These are phyloP conservation scores for Brachionus calyciflorus DNA, from an alignment of 1,140 invertebrate genomes.

Conservation along the genomic window DNA sequence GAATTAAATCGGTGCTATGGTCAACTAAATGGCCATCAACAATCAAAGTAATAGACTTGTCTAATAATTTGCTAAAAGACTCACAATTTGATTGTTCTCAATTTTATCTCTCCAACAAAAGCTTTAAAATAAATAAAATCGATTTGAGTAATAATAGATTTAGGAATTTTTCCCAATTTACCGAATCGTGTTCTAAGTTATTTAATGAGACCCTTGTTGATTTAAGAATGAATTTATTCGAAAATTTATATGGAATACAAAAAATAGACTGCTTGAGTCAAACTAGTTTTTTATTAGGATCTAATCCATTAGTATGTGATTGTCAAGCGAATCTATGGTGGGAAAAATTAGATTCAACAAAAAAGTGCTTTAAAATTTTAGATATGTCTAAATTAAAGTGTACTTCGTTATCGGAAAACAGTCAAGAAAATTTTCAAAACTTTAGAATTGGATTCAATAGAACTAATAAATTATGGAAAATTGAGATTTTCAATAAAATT, in stretches of 20 bases:
- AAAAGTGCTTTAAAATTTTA: neutral
- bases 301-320: neutral
- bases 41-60: neutral
- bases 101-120: neutral
- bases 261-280: neutral
- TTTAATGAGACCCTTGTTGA: neutral
- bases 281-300: neutral
- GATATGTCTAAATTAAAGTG: neutral
- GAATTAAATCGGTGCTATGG: slow-evolving; percentile 13
- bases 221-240: neutral
- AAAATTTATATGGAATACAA: neutral
- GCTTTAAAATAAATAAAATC: neutral
- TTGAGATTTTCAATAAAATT: neutral
- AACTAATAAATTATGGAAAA: neutral
- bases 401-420: too few species aligned
- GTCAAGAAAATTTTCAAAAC: too few species aligned
- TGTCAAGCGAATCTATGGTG: slow-evolving; percentile 5
- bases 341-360: neutral
- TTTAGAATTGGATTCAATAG: neutral
- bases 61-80: neutral
- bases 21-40: neutral
- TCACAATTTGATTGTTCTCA: slow-evolving; percentile 31
- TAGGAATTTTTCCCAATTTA: slow-evolving; percentile 1
- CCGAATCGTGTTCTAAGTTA: neutral
- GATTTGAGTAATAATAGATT: neutral